Evolutionary conservation across 2,888 invertebrate species (phyloP).

Genomic region (Tipula vernalis): DNA sequence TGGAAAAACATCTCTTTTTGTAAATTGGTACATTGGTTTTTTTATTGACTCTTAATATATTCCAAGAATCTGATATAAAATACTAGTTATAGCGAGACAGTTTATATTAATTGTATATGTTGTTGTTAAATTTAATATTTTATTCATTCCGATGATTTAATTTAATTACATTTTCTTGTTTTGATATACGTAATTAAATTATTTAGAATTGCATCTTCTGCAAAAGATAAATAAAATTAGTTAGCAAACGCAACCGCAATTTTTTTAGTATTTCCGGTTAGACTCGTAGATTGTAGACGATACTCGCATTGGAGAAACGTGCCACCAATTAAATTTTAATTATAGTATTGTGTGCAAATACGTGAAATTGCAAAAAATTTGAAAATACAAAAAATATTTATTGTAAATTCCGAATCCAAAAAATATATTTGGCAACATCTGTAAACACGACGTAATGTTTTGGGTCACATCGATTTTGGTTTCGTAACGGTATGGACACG

Average conservation of each 20-base stretch:
- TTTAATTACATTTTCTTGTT: neutral
- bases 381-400: neutral
- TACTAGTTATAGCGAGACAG: too few species aligned
- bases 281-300: neutral
- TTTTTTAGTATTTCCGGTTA: neutral
- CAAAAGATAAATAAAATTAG: neutral
- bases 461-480: slow-evolving; percentile 34
- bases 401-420: slow-evolving; percentile 24
- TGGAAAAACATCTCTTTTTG: too few species aligned
- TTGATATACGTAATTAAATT: neutral
- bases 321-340: neutral
- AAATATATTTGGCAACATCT: slow-evolving; percentile 30
- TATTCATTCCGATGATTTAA: neutral
- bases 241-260: neutral
- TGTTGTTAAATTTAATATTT: neutral
- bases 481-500: slow-evolving; percentile 17
- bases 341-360: neutral
- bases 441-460: slow-evolving; percentile 37
- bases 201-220: neutral
- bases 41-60: too few species aligned
- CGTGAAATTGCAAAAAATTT: neutral
- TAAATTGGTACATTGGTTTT: too few species aligned
- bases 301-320: neutral
- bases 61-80: too few species aligned
- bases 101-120: too few species aligned